These are phyloP conservation scores for Pseudomyrmex concolor DNA, from an alignment of 1,140 invertebrate genomes.

Conservation along the genomic window DNA sequence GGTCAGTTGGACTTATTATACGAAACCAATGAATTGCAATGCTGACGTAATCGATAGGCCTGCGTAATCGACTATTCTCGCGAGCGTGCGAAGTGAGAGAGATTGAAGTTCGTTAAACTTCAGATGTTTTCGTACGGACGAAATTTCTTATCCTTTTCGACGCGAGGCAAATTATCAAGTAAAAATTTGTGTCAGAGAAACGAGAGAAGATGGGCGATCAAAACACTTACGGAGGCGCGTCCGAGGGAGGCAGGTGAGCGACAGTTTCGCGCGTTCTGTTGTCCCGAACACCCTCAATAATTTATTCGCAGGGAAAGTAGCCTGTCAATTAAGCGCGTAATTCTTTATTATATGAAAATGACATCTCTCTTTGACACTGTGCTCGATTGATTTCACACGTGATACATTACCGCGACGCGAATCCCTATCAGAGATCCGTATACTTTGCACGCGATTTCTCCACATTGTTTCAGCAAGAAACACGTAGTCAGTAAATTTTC, in stretches of 20 bases:
- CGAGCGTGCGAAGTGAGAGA: background rate
- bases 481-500: slow-evolving; percentile 1
- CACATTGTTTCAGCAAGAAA: slow-evolving; percentile 8
- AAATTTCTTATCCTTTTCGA: slow-evolving; percentile 64
- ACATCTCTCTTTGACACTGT: background rate
- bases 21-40: slow-evolving; percentile 4
- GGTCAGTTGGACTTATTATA: too few relatives aligned
- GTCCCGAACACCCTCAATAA: background rate
- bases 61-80: slow-evolving; percentile 5
- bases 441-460: slow-evolving; percentile 26
- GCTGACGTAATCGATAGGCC: slow-evolving; percentile 15
- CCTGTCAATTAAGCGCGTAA: background rate
- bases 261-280: background rate
- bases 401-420: background rate
- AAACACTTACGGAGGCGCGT: slow-evolving; percentile 44
- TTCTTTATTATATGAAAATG: background rate
- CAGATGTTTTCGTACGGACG: slow-evolving; percentile 65
- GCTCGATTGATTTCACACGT: background rate
- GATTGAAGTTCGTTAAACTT: slow-evolving; percentile 49
- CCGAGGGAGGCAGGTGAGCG: slow-evolving; percentile 51
- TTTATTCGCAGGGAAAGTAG: background rate
- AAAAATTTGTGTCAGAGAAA: slow-evolving; percentile 17
- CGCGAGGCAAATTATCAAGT: slow-evolving; percentile 75
- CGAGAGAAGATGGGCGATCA: slow-evolving; percentile 37
- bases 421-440: background rate